Evolutionary conservation across 2,113 vertebrate genomes (phyloP).

Genomic region (Antigone vipio): DNA sequence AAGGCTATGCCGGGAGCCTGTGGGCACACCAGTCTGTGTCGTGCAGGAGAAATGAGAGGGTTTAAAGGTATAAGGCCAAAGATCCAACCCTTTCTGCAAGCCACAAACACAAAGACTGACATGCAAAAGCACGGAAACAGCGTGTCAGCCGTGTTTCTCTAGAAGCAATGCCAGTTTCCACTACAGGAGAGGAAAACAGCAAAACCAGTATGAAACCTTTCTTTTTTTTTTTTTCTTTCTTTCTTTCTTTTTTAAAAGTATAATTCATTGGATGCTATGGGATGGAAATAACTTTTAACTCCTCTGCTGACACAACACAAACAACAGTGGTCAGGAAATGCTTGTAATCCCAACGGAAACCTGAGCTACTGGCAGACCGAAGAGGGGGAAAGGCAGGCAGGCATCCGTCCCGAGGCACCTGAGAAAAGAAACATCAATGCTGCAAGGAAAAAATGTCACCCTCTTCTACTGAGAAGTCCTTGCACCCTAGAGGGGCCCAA

Average conservation of each 20-base stretch:
- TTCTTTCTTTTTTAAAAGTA: neutral
- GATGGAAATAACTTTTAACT: neutral
- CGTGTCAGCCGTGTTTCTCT: neutral
- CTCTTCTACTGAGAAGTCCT: neutral
- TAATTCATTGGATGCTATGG: neutral
- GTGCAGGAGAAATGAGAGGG: neutral
- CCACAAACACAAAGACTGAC: neutral
- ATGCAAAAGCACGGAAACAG: neutral
- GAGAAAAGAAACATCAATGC: neutral
- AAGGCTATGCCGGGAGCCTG: neutral
- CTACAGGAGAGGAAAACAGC: neutral
- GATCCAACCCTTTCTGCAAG: neutral
- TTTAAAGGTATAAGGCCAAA: neutral
- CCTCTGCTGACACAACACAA: neutral
- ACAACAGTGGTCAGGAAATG: neutral
- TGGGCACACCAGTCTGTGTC: rapidly evolving
- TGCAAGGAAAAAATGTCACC: neutral
- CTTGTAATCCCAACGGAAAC: neutral
- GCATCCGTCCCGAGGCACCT: neutral
- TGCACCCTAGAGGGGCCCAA: neutral
- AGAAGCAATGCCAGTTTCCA: neutral
- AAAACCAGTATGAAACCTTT: neutral
- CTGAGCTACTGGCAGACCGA: neutral
- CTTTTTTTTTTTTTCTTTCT: neutral
- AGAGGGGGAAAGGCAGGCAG: neutral